Conservation (phyloP, 2,888 invertebrate genomes). For the Tethea ocularis region DNA sequence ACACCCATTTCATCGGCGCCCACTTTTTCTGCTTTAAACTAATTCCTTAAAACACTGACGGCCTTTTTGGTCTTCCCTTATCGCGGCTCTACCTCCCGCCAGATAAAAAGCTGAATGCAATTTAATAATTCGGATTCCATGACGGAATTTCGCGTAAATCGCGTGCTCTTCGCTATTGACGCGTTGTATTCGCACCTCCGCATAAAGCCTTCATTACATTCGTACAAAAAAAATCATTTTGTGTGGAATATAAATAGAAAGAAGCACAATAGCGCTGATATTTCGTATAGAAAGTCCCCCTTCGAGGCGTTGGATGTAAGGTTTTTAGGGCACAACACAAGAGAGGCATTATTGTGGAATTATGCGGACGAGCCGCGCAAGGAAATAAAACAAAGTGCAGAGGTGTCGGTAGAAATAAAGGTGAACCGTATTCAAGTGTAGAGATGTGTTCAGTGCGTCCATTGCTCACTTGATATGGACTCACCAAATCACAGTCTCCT, state of each 20-base stretch:
- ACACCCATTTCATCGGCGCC: slow-evolving; percentile 61
- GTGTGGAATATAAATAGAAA: slow-evolving; percentile 72
- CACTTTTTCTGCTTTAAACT: slow-evolving; percentile 64
- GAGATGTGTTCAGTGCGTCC: slow-evolving; percentile 10
- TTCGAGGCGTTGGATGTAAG: slow-evolving; percentile 53
- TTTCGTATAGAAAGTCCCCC: slow-evolving; percentile 78
- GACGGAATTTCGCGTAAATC: slow-evolving; percentile 52
- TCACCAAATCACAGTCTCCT: background rate
- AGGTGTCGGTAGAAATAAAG: slow-evolving; percentile 69
- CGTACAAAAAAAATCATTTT: slow-evolving; percentile 75
- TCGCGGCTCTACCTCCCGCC: slow-evolving; percentile 38
- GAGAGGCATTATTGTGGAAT: slow-evolving; percentile 72
- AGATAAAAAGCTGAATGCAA: slow-evolving; percentile 3
- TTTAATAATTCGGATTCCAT: slow-evolving; percentile 32
- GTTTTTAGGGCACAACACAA: slow-evolving; percentile 68
- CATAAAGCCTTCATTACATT: slow-evolving; percentile 79
- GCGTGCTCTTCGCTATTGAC: slow-evolving; percentile 54
- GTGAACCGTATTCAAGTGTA: slow-evolving; percentile 41
- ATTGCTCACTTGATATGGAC: background rate
- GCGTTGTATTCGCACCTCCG: slow-evolving; percentile 73
- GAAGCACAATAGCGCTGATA: slow-evolving; percentile 75
- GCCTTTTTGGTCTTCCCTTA: slow-evolving; percentile 47
- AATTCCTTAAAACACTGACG: slow-evolving; percentile 56
- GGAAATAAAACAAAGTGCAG: slow-evolving; percentile 77
- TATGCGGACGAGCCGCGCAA: slow-evolving; percentile 71